These are phyloP conservation scores for Dascillus cervinus DNA, from an alignment of 2,888 invertebrate genomes.

Conservation along the genomic window DNA sequence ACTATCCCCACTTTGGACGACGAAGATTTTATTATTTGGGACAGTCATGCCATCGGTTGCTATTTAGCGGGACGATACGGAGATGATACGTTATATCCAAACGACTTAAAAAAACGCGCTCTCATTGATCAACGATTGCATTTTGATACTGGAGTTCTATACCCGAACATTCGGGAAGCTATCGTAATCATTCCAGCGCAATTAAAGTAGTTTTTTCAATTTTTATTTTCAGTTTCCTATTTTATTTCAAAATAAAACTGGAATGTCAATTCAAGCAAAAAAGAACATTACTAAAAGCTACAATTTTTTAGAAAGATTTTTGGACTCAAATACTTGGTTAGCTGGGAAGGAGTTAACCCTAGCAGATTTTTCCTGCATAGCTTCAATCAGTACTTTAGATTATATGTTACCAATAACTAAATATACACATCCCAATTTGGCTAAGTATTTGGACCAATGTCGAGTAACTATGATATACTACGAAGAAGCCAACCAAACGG, in stretches of 20 bases:
- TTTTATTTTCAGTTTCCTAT: conserved; percentile 24
- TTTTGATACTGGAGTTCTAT: conserved; percentile 47
- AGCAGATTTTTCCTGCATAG: conserved; percentile 31
- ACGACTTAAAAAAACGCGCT: conserved; percentile 45
- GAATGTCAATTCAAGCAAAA: conserved; percentile 34
- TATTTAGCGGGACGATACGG: conserved; percentile 32
- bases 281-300: conserved; percentile 35
- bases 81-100: conserved; percentile 48
- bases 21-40: conserved; percentile 45
- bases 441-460: conserved; percentile 39
- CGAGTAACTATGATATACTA: conserved; percentile 29
- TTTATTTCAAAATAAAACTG: conserved; percentile 31
- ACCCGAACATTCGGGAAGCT: conserved; percentile 40
- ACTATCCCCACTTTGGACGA: conserved; percentile 52
- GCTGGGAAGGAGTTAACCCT: conserved; percentile 31
- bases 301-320: conserved; percentile 29
- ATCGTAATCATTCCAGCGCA: too few species aligned
- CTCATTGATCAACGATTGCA: conserved; percentile 47
- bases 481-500: conserved; percentile 25
- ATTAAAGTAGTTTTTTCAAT: too few species aligned
- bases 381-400: conserved; percentile 44
- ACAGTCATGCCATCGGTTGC: conserved; percentile 46
- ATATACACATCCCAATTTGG: conserved; percentile 35
- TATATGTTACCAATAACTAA: conserved; percentile 39
- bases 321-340: conserved; percentile 24